These are phyloP conservation scores for Jordanella pulchra DNA, from an alignment of 2,797 vertebrate genomes.

Conservation along the genomic window DNA sequence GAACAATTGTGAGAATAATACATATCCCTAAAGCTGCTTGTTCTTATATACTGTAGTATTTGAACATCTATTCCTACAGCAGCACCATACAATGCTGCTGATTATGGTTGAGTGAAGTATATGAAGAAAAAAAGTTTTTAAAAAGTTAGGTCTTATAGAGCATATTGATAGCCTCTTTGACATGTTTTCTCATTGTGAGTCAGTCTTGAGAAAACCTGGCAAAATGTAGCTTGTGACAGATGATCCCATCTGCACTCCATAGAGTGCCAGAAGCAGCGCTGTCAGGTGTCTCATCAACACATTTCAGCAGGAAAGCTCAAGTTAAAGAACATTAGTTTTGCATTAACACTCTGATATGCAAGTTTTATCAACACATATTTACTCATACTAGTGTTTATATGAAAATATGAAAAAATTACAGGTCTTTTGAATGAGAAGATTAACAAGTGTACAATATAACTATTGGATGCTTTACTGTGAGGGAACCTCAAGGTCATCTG, in stretches of 20 bases:
- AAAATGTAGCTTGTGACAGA: slow-evolving; percentile 53
- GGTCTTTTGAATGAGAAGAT: neutral
- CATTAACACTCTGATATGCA: neutral
- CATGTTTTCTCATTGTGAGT: slow-evolving; percentile 24
- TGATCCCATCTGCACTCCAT: slow-evolving; percentile 70
- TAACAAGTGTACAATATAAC: neutral
- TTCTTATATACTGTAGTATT: neutral
- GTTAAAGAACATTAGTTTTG: slow-evolving; percentile 16
- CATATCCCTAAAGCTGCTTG: neutral
- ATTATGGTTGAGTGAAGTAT: neutral
- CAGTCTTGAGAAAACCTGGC: slow-evolving; percentile 57
- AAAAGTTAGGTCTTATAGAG: neutral
- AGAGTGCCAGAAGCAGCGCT: slow-evolving; percentile 46
- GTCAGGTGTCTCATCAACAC: slow-evolving; percentile 75
- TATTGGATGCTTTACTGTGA: neutral
- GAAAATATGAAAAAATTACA: neutral
- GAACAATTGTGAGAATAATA: slow-evolving; percentile 3
- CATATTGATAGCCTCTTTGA: slow-evolving; percentile 20
- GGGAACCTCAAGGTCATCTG: neutral
- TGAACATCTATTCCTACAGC: neutral
- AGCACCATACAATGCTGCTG: neutral
- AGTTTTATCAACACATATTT: slow-evolving; percentile 1
- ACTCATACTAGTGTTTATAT: neutral
- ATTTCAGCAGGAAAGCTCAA: slow-evolving; percentile 49
- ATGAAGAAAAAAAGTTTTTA: slow-evolving; percentile 2